These are phyloP conservation scores for Dioctria linearis DNA, from an alignment of 2,888 invertebrate genomes.

Conservation along the genomic window DNA sequence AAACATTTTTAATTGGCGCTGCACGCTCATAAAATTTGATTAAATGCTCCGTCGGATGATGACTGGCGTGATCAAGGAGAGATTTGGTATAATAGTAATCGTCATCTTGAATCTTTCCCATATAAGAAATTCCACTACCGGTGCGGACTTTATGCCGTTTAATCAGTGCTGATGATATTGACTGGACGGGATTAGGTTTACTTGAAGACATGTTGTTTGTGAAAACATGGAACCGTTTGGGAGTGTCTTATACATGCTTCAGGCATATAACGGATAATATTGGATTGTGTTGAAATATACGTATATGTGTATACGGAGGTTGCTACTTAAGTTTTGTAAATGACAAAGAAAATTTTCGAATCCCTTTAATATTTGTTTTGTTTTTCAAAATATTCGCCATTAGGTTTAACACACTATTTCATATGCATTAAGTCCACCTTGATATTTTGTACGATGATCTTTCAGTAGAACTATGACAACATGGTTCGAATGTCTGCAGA, in stretches of 20 bases:
- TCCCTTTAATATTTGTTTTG: too few relatives aligned
- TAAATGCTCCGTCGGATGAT: slow-evolving; percentile 49
- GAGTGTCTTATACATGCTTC: background rate
- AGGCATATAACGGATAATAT: slow-evolving; percentile 1
- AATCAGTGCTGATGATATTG: slow-evolving; percentile 35
- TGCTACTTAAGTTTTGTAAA: too few relatives aligned
- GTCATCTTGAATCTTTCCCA: slow-evolving; percentile 6
- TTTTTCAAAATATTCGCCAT: too few relatives aligned
- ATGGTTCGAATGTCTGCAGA: too few relatives aligned
- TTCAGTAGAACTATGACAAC: too few relatives aligned
- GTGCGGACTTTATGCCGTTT: slow-evolving; percentile 33
- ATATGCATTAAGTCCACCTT: too few relatives aligned
- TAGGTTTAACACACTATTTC: too few relatives aligned
- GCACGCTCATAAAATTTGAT: slow-evolving; percentile 52
- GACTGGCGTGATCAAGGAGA: slow-evolving; percentile 32
- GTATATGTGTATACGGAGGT: too few relatives aligned
- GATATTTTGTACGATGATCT: too few relatives aligned
- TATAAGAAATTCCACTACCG: background rate
- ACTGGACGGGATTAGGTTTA: slow-evolving; percentile 31
- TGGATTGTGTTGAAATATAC: too few relatives aligned
- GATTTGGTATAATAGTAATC: slow-evolving; percentile 11
- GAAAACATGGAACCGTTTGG: background rate
- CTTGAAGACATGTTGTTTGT: slow-evolving; percentile 34
- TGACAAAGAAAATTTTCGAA: too few relatives aligned
- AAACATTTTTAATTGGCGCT: slow-evolving; percentile 54